phyloP scores from a whole-genome alignment of 2,113 vertebrate species.

The Aramus guarauna region DNA sequence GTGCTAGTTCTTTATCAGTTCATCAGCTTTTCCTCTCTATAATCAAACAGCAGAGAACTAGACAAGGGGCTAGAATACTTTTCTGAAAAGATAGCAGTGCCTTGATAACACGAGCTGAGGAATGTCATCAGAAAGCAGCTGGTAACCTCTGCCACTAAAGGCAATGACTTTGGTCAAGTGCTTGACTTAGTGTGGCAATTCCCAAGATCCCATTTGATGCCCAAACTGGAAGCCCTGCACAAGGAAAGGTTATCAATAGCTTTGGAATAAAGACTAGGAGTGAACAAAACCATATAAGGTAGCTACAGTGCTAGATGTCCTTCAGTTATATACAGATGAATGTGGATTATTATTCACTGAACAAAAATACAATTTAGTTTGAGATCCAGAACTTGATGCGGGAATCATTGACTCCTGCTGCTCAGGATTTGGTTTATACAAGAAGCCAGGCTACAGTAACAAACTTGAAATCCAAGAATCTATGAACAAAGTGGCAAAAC shows the following conservation, averaged over 20 bases:
- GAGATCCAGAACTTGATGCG: not conserved
- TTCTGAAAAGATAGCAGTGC: not conserved
- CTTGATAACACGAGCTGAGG: not conserved
- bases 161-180: not conserved
- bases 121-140: not conserved
- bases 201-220: not conserved
- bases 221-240: not conserved
- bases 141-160: not conserved
- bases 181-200: not conserved
- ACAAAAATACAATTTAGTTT: not conserved
- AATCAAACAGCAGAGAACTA: not conserved
- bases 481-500: constrained; percentile 9
- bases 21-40: not conserved
- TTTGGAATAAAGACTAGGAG: not conserved
- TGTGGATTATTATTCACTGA: not conserved
- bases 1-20: not conserved
- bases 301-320: not conserved
- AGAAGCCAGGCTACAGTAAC: not conserved
- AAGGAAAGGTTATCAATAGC: not conserved
- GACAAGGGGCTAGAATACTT: not conserved
- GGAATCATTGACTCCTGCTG: not conserved
- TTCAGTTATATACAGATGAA: not conserved
- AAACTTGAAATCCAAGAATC: not conserved
- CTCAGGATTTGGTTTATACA: not conserved
- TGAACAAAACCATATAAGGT: not conserved